Evolutionary conservation across 2,888 invertebrate species (phyloP).

Genomic region (Aporophyla nigra): DNA sequence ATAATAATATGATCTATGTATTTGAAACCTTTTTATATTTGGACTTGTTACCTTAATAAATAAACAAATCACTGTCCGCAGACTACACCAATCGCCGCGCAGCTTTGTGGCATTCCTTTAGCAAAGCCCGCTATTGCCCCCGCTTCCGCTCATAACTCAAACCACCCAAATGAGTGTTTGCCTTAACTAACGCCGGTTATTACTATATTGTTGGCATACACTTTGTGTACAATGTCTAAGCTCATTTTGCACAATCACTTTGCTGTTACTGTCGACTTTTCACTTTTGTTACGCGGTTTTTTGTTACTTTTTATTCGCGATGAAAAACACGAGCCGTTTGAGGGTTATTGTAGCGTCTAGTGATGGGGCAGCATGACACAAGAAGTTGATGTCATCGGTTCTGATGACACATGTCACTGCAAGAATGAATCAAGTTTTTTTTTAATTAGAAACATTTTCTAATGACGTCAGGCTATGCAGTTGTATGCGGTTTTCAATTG

Average conservation of each 20-base stretch:
- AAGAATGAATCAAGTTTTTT: conserved; percentile 1
- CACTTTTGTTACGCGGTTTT: conserved; percentile 52
- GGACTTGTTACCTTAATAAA: too few species aligned
- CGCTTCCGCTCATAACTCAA: conserved; percentile 68
- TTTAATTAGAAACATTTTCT: conserved; percentile 7
- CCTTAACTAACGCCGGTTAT: conserved; percentile 80
- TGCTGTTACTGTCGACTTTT: conserved; percentile 57
- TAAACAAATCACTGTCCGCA: too few species aligned
- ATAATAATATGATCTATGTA: too few species aligned
- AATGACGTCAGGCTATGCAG: conserved; percentile 4
- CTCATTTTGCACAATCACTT: conserved; percentile 64
- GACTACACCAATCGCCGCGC: too few species aligned
- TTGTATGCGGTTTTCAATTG: neutral
- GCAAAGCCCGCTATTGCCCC: neutral
- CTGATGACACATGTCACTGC: conserved; percentile 21
- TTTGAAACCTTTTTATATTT: too few species aligned
- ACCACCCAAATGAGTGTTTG: conserved; percentile 77
- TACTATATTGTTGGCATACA: conserved; percentile 80
- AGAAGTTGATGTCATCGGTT: conserved; percentile 12
- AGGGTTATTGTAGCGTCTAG: conserved; percentile 27
- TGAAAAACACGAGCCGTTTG: conserved; percentile 17
- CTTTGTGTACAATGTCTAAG: conserved; percentile 78
- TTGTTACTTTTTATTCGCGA: conserved; percentile 20
- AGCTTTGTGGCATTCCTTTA: too few species aligned
- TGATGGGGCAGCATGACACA: conserved; percentile 11